A percentile compares a stretch with the other conserved stretches of the same genome.
Conservation (phyloP, 2,113 vertebrate species). For the Aptenodytes patagonicus region DNA sequence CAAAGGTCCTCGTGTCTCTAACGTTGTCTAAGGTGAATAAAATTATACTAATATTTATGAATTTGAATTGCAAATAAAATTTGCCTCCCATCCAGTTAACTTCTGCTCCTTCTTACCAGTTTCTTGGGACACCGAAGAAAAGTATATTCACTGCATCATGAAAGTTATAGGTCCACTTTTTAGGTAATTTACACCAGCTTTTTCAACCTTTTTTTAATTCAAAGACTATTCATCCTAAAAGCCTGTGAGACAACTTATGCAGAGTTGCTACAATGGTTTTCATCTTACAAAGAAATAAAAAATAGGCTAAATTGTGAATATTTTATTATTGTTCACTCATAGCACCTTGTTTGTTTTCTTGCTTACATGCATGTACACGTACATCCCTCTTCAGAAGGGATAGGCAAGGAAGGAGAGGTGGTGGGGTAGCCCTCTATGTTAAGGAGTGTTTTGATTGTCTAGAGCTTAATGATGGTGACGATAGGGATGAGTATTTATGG, state of each 20-base stretch:
- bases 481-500: no score
- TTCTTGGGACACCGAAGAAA: neutral
- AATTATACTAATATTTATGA: neutral
- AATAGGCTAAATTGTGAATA: neutral
- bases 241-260: accelerated
- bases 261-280: neutral
- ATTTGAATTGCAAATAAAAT: neutral
- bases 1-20: neutral
- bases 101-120: neutral
- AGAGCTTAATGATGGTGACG: neutral
- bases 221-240: neutral
- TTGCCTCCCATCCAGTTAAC: neutral
- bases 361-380: neutral
- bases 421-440: neutral
- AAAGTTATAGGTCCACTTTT: neutral
- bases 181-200: neutral
- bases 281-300: neutral
- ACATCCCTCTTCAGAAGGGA: neutral
- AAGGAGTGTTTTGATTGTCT: neutral
- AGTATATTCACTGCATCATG: neutral
- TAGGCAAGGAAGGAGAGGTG: neutral
- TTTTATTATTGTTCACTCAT: neutral
- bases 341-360: neutral
- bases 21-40: neutral
- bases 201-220: neutral